phyloP scores from a whole-genome alignment of 2,888 invertebrate species.

The Megaustenia siamemsis region DNA sequence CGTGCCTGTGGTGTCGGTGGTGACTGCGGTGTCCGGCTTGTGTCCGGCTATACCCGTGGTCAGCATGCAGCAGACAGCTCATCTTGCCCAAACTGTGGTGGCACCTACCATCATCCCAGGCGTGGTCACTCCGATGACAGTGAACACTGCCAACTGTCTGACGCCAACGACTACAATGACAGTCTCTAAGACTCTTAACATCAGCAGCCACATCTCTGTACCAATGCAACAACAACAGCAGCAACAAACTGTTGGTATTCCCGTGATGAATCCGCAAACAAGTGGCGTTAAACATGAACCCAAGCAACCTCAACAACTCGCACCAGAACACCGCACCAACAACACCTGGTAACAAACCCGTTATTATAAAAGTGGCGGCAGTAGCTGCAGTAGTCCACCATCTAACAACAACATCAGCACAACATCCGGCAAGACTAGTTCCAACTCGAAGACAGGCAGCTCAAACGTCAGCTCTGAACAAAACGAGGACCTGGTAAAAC shows the following conservation, averaged over 20 bases:
- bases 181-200: constrained; percentile 44
- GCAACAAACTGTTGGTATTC: constrained; percentile 10
- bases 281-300: neutral
- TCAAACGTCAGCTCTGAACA: constrained; percentile 32
- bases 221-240: constrained; percentile 28
- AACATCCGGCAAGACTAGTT: neutral
- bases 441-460: neutral
- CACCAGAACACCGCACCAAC: constrained; percentile 11
- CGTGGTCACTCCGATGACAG: constrained; percentile 46
- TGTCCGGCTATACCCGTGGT: constrained; percentile 48
- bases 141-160: constrained; percentile 42
- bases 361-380: constrained; percentile 15
- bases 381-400: neutral
- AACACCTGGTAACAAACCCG: constrained; percentile 6
- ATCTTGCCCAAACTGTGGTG: constrained; percentile 38
- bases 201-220: constrained; percentile 34
- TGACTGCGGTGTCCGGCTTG: constrained; percentile 41
- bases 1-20: constrained; percentile 48
- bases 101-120: constrained; percentile 45
- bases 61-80: constrained; percentile 50
- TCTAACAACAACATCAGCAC: neutral
- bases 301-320: neutral
- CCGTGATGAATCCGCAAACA: constrained; percentile 26
- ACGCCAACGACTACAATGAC: constrained; percentile 41
- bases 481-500: constrained; percentile 61